These are phyloP conservation scores for Bradypodion pumilum DNA, from an alignment of 2,797 vertebrate genomes.

Conservation along the genomic window DNA sequence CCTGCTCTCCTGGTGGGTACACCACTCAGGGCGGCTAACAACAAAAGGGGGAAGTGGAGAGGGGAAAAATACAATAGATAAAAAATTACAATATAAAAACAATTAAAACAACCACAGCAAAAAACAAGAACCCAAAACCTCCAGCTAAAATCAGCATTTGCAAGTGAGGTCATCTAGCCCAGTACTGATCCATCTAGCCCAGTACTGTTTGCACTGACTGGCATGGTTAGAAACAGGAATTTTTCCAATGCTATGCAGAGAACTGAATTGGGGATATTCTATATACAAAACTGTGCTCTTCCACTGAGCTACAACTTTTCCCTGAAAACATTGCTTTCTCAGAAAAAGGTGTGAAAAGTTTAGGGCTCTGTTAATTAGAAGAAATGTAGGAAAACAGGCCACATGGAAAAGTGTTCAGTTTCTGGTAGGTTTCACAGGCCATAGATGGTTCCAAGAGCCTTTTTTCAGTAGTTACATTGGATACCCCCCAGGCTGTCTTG, in stretches of 20 bases:
- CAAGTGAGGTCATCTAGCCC: not conserved
- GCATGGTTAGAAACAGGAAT: not conserved
- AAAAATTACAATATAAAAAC: too few relatives aligned
- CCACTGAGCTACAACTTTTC: not conserved
- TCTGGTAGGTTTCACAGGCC: not conserved
- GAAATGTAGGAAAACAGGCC: not conserved
- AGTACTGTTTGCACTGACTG: not conserved
- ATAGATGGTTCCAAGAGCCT: not conserved
- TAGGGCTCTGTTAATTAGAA: not conserved
- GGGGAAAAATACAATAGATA: too few relatives aligned
- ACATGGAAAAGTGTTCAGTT: not conserved
- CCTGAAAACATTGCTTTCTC: not conserved
- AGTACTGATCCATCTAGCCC: not conserved
- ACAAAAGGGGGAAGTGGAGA: too few relatives aligned
- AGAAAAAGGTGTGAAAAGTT: not conserved
- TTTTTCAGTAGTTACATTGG: too few relatives aligned
- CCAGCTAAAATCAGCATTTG: too few relatives aligned
- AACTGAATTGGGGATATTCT: not conserved
- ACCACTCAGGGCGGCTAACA: too few relatives aligned
- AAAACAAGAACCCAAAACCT: too few relatives aligned
- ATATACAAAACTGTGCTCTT: not conserved
- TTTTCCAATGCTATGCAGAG: not conserved
- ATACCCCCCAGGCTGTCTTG: not conserved
- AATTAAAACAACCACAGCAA: too few relatives aligned
- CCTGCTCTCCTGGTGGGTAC: too few relatives aligned